Evolutionary conservation across 1,140 invertebrate genomes (phyloP), one percentile per base, ranked within the genome.

Genomic region (Euschistus heros): DNA sequence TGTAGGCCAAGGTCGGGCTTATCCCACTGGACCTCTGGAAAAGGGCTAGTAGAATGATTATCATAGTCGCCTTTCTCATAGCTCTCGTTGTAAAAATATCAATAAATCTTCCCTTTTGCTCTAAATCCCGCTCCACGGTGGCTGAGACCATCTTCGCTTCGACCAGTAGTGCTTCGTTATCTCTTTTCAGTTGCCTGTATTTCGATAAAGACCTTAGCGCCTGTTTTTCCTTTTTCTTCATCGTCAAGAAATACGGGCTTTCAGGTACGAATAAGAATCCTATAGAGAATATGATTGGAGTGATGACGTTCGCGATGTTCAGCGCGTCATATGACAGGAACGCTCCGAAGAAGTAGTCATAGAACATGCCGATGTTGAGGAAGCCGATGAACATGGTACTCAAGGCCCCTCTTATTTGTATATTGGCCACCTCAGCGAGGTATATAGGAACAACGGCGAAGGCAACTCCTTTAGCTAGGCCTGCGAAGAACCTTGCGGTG

Each of bases 401-500:
- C 0, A 72, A n/a, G 0, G 68, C 68, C 2, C 72, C 72, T 44
- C 72, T 65, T 5, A 70, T 76, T n/a, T 50, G 37, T 7, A 62
- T 54, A 22, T 63, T 67, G 2, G 70, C 85, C 33, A 92, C 91
- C 77, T 94, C 91, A 26, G 88, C 89, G 65, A 90, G 82, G 74
- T 93, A 94, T 80, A 93, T 87, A 0, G 90, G 89, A 2, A 85
- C 80, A 13, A 84, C 81, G 0, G 89, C 87, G 74, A 89, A 91
- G 0, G 85, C 78, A 67, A 88, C 81, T 1, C 89, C 88, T 7
- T 88, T 80, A 2, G 81, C 83, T 8, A 91, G 71, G n/a, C 91
- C 91, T 71, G 67, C 68, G 22, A 73, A 37, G 8, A 67, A 17
- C n/a, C 55, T 77, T 10, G 82, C 85, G 0, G 78, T 70, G 68